Conservation (phyloP, 92 coral and sea anemone species). For the Porites rus region DNA sequence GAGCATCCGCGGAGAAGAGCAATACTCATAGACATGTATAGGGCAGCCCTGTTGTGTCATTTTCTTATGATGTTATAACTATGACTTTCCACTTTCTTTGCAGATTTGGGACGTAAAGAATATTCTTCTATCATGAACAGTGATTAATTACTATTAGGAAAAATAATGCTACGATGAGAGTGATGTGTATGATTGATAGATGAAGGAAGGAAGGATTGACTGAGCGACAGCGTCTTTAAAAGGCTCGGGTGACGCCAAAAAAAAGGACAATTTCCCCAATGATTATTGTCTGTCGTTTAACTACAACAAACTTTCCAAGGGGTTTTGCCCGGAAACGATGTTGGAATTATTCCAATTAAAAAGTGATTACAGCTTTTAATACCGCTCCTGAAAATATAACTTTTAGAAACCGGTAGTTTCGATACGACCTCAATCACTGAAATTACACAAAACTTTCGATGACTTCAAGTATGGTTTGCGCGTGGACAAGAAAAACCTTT, state of each 20-base stretch:
- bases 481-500: too few species aligned
- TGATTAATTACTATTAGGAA: not conserved
- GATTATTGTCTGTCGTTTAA: not conserved
- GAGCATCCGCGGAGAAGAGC: too few species aligned
- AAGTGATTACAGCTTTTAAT: too few species aligned
- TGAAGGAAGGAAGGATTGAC: not conserved
- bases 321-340: too few species aligned
- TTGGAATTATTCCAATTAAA: too few species aligned
- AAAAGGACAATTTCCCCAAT: not conserved
- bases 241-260: not conserved
- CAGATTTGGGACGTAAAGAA: slow-evolving; percentile 86
- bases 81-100: slow-evolving; percentile 10
- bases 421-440: too few species aligned
- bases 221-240: not conserved
- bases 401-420: too few species aligned
- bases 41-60: not conserved
- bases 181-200: not conserved
- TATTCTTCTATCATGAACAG: slow-evolving; percentile 63
- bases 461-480: too few species aligned
- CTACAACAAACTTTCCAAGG: too few species aligned
- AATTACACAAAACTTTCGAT: too few species aligned
- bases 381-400: too few species aligned
- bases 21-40: too few species aligned
- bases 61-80: not conserved
- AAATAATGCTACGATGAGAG: not conserved